phyloP scores from a whole-genome alignment of 2,888 invertebrate species.

The Acanthosepion esculentum region DNA sequence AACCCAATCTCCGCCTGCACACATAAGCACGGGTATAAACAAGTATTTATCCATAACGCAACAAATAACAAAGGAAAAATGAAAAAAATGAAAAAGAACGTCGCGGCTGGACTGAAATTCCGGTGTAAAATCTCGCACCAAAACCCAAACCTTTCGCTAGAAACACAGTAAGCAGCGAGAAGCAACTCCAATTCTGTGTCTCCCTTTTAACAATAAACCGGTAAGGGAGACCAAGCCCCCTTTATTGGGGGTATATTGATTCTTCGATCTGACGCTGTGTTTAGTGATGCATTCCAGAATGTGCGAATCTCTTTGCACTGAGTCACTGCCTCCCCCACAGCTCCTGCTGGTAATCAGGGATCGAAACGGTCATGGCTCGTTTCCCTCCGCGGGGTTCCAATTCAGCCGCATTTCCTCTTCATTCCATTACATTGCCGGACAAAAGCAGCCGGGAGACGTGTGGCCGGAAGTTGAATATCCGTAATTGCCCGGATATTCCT shows the following conservation, averaged over 20 bases:
- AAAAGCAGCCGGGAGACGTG: background rate
- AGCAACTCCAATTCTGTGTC: background rate
- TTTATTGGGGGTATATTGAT: background rate
- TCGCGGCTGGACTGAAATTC: background rate
- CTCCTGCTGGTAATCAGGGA: background rate
- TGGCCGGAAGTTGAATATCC: constrained; percentile 17
- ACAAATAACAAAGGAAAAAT: background rate
- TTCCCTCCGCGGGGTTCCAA: background rate
- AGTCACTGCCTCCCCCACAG: background rate
- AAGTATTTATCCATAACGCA: background rate
- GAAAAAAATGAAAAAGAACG: background rate
- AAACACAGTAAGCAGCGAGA: background rate
- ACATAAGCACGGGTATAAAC: background rate
- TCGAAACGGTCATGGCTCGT: constrained; percentile 33
- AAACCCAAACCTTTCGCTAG: background rate
- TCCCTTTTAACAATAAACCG: background rate
- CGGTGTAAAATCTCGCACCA: background rate
- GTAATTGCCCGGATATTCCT: background rate
- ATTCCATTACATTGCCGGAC: background rate
- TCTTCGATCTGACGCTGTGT: background rate
- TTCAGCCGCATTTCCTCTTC: background rate
- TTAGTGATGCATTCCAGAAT: background rate
- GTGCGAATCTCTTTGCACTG: background rate
- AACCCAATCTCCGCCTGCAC: background rate
- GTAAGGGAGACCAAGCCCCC: background rate